Evolutionary conservation across 2,888 invertebrate species (phyloP), one percentile per base, ranked within the genome.

Genomic region (Macropis europaea): DNA sequence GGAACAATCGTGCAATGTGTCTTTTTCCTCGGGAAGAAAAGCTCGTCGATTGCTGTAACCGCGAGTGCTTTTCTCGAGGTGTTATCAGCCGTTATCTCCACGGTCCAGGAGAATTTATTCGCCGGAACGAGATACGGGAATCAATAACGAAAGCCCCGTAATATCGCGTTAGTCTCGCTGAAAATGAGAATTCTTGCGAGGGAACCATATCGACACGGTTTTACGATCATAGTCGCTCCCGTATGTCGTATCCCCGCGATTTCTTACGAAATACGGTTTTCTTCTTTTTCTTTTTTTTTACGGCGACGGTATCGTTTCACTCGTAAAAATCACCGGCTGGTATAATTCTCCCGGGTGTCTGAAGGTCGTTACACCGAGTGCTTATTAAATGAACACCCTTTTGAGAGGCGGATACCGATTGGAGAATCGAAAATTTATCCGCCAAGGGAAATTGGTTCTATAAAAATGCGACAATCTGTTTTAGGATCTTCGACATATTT

Each of bases 1-100:
- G 63, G 34, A 53, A 52, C 48, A 77, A 71, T 64, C 43, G 53
- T 30, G 56, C 45, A 64, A 68, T 67, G 62, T 63, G 70, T 77
- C 69, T 70, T 67, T 54, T n/a, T n/a, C n/a, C n/a, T n/a, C 32
- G 17, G 38, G 40, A 52, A 63, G 73, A 67, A 67, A 63, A 67
- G 61, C 64, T 26, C 47, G 62, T 63, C 62, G 67, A 57, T 45
- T 68, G 53, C 30, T 28, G 45, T 5, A 13, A 52, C 40, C 64
- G 9, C 42, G 43, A 57, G 48, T 26, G 48, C 15, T 19, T 22
- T n/a, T n/a, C 28, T 22, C 15, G 26, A 43, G 59, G 34, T 66
- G 64, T 26, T 38, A 59, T 9, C 36, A 11, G 50, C n/a, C n/a
- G 7, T 36, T 32, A 48, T 47, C 38, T 22, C 11, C 5, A 28